A percentile compares a stretch with the other conserved stretches of the same genome.
phyloP scores from a whole-genome alignment of 2,797 vertebrate genomes.

The Centropyge bicolor region DNA sequence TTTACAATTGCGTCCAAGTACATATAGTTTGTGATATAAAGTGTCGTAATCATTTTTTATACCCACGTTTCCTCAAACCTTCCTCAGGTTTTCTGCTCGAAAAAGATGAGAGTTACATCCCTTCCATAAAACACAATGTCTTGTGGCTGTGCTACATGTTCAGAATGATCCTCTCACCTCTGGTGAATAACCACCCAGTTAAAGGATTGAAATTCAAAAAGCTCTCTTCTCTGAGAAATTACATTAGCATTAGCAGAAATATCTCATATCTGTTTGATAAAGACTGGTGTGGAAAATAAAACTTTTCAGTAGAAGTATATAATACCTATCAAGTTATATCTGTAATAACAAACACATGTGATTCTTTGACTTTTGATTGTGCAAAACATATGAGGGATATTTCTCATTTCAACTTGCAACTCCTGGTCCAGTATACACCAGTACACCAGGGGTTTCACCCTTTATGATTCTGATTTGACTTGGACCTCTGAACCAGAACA shows the following conservation, averaged over 20 bases:
- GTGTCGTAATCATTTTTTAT: not conserved
- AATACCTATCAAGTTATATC: not conserved
- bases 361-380: too few species aligned
- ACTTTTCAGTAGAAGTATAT: too few species aligned
- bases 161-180: too few species aligned
- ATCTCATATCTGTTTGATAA: too few species aligned
- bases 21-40: not conserved
- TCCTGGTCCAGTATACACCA: not conserved
- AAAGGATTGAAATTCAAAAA: too few species aligned
- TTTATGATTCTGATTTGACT: not conserved
- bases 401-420: too few species aligned
- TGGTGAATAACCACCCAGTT: too few species aligned
- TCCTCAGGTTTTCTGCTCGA: constrained; percentile 1
- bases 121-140: not conserved
- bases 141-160: not conserved
- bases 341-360: not conserved
- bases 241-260: too few species aligned
- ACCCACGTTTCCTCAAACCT: not conserved
- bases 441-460: not conserved
- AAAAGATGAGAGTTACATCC: not conserved
- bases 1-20: not conserved
- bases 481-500: not conserved
- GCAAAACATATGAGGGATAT: too few species aligned
- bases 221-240: too few species aligned
- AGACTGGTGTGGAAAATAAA: too few species aligned